Percentiles rank a stretch among this genome's conserved stretches.
Conservation (phyloP, 2,888 invertebrate species). For the Tipula vernalis region DNA sequence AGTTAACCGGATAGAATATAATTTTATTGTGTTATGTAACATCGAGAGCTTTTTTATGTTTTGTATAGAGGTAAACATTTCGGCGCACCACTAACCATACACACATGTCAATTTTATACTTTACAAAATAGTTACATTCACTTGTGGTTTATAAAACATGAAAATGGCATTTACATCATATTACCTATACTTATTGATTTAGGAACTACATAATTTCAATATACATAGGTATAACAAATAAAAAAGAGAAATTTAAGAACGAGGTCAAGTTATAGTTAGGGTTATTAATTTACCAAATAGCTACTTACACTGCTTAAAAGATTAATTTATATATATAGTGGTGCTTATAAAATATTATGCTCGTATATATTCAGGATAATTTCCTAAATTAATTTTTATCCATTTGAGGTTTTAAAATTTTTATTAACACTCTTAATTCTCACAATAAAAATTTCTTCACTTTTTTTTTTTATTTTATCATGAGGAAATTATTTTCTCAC, state of each 20-base stretch:
- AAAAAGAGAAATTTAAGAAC: neutral
- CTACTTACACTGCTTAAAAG: neutral
- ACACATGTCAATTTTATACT: neutral
- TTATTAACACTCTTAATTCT: neutral
- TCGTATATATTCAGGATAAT: neutral
- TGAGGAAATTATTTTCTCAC: neutral
- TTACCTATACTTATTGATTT: neutral
- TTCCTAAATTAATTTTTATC: neutral
- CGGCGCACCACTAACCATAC: neutral
- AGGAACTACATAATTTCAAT: neutral
- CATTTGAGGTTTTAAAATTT: neutral
- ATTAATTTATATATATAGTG: no score
- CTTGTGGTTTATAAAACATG: neutral
- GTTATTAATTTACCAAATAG: neutral
- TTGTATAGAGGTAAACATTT: neutral
- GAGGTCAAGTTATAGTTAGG: neutral
- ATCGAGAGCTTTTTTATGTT: neutral
- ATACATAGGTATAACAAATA: neutral
- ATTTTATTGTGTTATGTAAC: neutral
- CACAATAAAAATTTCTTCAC: neutral
- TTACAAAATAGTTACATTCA: neutral
- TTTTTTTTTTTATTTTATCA: neutral
- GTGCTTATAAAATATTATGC: neutral
- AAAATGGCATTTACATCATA: neutral
- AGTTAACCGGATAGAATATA: neutral